Evolutionary conservation across 2,797 vertebrate species (phyloP), one percentile per base, ranked within the genome.

Genomic region (Euphonia xanthogaster): DNA sequence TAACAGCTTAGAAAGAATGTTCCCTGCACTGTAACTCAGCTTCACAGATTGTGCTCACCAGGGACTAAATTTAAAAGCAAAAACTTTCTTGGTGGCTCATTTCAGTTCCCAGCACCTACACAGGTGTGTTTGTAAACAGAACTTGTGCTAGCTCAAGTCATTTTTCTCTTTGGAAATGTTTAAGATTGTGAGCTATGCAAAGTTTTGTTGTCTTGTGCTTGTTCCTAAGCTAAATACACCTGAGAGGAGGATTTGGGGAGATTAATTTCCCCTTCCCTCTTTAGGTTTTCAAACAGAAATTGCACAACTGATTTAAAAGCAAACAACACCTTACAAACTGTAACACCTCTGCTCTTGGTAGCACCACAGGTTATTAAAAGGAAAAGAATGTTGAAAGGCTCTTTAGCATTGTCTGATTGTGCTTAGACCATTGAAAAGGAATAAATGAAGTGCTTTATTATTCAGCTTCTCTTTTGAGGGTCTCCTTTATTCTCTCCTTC

Each of bases 1-100:
- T 79, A 90, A 77, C 86, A 87, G 68, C 65, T 82, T 61, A 77
- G 78, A 61, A 94, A 42, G 86, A 88, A 93, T 92, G 92, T 94
- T 86, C 63, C 77, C 74, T 87, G 45, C 44, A 0, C 54, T 53
- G 44, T 33, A 93, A 83, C 66, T 95, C 80, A 54, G 67, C 70
- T 42, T 81, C 44, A 11, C 87, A 73, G 42, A 57, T 35, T 78
- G 58, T 63, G 45, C 42, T 94, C 87, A 66, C 22, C 45, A 40
- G 91, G 75, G 73, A 31, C 44, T 88, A 20, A 57, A 76, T 68
- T 68, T 45, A n/a, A 89, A 78, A 89, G 48, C 14, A 82, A 54
- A 91, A 91, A 18, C 54, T 79, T 77, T 72, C 66, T 44, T 55
- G 58, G 48, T 47, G 47, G 68, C 58, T 94, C 86, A 83, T 70